These are phyloP conservation scores for Lordiphosa clarofinis DNA, from an alignment of 1,140 invertebrate genomes.

Conservation along the genomic window DNA sequence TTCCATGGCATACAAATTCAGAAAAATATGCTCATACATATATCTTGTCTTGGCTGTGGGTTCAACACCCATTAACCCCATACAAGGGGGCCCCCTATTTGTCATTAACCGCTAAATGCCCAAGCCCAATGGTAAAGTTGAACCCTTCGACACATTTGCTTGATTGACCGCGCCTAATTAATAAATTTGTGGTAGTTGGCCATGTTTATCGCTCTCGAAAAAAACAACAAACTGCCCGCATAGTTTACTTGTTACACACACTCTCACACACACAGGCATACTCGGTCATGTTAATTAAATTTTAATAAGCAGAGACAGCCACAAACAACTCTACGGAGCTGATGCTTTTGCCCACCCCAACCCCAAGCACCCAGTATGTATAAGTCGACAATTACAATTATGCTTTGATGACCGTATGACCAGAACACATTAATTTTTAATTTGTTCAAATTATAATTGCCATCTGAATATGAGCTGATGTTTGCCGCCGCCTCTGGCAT, in stretches of 20 bases:
- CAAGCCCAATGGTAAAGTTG: constrained; percentile 6
- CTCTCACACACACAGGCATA: neutral
- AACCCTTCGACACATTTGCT: constrained; percentile 25
- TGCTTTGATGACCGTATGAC: constrained; percentile 69
- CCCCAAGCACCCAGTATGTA: constrained; percentile 13
- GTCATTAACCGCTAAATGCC: constrained; percentile 31
- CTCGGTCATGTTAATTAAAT: constrained; percentile 11
- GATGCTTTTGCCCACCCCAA: neutral
- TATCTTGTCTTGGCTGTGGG: too few relatives aligned
- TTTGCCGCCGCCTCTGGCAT: constrained; percentile 35
- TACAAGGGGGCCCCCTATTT: neutral
- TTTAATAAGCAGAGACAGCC: constrained; percentile 13
- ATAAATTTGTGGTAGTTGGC: constrained; percentile 39
- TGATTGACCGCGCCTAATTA: constrained; percentile 48
- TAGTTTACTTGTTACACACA: constrained; percentile 28
- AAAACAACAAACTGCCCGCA: constrained; percentile 26
- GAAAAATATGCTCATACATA: too few relatives aligned
- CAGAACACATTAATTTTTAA: constrained; percentile 70
- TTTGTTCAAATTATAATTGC: constrained; percentile 73
- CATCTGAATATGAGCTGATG: constrained; percentile 15
- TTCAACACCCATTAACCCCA: neutral
- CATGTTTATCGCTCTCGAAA: constrained; percentile 26
- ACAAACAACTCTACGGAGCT: constrained; percentile 5
- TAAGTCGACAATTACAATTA: constrained; percentile 70
- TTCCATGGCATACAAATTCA: too few relatives aligned